A percentile compares a stretch with the other conserved stretches of the same genome.
Evolutionary conservation across 2,113 vertebrate genomes (phyloP).

Genomic region (Dicaeum eximium): DNA sequence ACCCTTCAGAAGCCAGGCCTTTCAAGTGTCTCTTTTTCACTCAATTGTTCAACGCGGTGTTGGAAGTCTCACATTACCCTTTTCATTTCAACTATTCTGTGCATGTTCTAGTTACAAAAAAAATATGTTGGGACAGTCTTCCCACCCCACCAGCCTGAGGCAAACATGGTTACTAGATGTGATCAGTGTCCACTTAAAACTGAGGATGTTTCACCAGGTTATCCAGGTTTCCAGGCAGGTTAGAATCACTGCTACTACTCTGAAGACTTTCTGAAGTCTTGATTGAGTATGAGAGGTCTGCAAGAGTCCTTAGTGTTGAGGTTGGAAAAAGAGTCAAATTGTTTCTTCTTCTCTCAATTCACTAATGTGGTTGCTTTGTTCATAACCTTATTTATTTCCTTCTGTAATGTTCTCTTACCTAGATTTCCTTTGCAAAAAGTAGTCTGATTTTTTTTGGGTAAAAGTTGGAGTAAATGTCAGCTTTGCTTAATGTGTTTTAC

Average conservation of each 20-base stretch:
- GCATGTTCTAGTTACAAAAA: not conserved
- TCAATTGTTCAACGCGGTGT: not conserved
- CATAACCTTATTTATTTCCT: not conserved
- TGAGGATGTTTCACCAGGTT: not conserved
- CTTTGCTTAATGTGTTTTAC: not conserved
- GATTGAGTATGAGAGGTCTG: not conserved
- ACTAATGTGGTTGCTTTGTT: not conserved
- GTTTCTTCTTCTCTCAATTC: not conserved
- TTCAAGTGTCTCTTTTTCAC: not conserved
- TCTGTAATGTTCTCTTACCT: not conserved
- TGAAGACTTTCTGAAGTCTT: not conserved
- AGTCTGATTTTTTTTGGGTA: not conserved
- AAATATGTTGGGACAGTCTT: not conserved
- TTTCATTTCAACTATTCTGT: not conserved
- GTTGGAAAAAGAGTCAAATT: not conserved
- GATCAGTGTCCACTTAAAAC: not conserved
- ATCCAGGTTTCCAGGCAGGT: not conserved
- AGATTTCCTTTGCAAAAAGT: not conserved
- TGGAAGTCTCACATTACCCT: not conserved
- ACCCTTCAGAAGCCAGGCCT: not conserved
- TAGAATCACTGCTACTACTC: not conserved
- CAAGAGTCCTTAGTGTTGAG: not conserved
- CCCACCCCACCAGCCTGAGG: fast-evolving
- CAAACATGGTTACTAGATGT: not conserved
- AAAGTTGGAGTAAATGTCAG: not conserved